phyloP scores from a whole-genome alignment of 2,888 invertebrate species.

The Dione vanillae region DNA sequence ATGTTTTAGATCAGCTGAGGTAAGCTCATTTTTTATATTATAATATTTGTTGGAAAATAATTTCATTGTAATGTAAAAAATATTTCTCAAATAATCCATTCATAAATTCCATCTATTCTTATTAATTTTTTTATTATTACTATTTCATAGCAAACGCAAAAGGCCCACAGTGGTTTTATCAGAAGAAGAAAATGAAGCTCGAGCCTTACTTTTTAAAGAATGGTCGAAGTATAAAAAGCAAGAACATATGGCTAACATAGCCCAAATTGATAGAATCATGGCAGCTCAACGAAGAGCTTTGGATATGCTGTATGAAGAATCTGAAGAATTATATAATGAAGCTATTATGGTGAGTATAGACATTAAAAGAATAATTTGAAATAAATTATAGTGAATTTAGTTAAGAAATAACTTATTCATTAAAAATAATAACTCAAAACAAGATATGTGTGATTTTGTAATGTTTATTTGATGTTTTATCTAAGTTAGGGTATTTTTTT shows the following conservation, averaged over 20 bases:
- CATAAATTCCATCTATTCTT: neutral
- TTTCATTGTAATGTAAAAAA: neutral
- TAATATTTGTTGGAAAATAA: neutral
- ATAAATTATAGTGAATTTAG: too few species aligned
- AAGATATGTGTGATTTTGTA: too few species aligned
- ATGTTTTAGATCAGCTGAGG: slow-evolving; percentile 86
- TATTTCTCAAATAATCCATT: neutral
- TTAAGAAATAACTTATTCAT: too few species aligned
- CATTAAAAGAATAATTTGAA: neutral
- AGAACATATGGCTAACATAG: slow-evolving; percentile 86
- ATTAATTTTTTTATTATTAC: neutral
- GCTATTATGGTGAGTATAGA: slow-evolving; percentile 90
- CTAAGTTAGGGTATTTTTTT: too few species aligned
- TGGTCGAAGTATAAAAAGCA: slow-evolving; percentile 89
- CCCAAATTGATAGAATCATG: slow-evolving; percentile 87
- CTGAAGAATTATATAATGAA: slow-evolving; percentile 93
- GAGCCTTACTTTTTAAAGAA: slow-evolving; percentile 87
- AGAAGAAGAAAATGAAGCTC: slow-evolving; percentile 85
- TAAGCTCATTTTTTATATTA: slow-evolving; percentile 63
- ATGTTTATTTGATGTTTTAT: too few species aligned
- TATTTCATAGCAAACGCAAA: slow-evolving; percentile 64
- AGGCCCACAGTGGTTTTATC: slow-evolving; percentile 80
- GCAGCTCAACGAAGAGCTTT: slow-evolving; percentile 91
- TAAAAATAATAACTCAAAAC: too few species aligned
- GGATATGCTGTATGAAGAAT: slow-evolving; percentile 90